Conservation (phyloP, 2,113 vertebrate genomes). For the Anser brachyrhynchus region DNA sequence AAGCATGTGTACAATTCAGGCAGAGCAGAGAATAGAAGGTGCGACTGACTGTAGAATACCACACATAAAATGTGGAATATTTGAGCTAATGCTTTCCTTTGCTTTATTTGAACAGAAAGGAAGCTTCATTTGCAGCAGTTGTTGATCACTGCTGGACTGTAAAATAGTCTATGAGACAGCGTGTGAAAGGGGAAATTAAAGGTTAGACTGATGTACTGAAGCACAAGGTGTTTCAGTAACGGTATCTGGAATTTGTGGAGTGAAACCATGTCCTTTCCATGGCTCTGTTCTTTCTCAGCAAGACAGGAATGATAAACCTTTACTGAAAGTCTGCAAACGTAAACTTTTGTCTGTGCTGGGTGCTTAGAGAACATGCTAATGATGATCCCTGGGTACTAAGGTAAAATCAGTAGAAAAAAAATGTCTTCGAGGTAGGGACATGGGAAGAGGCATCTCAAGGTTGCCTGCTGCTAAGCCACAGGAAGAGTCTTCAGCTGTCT, state of each 20-base stretch:
- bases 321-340: background rate
- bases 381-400: background rate
- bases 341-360: background rate
- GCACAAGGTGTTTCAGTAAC: background rate
- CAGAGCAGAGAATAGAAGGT: background rate
- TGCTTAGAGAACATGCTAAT: background rate
- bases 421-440: background rate
- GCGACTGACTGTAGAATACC: background rate
- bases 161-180: background rate
- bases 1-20: background rate
- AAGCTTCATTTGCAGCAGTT: background rate
- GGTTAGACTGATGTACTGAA: background rate
- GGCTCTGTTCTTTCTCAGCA: background rate
- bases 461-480: background rate
- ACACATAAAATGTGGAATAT: background rate
- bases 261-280: accelerated
- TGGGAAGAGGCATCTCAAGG: background rate
- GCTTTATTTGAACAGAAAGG: background rate
- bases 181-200: background rate
- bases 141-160: background rate
- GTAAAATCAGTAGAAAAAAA: background rate
- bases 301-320: background rate
- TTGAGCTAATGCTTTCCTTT: background rate
- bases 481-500: background rate
- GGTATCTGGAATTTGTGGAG: background rate